Conservation (phyloP, 2,113 vertebrate species). For the Bubo blakistoni region DNA sequence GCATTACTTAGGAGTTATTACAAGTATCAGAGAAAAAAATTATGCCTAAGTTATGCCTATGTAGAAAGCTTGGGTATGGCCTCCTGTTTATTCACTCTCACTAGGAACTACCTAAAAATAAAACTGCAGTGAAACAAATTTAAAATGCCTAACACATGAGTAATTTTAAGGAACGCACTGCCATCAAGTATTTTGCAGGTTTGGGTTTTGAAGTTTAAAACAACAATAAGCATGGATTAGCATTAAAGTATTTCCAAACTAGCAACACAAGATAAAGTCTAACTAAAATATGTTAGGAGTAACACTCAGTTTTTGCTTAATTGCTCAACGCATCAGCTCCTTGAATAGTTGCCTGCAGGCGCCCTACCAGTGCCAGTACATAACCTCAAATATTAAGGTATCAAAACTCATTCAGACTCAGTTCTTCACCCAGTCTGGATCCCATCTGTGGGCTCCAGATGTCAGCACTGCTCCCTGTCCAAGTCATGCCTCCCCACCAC, state of each 20-base stretch:
- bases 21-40: background rate
- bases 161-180: background rate
- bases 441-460: background rate
- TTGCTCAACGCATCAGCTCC: background rate
- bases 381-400: background rate
- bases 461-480: background rate
- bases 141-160: background rate
- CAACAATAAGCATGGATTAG: background rate
- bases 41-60: background rate
- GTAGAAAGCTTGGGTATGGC: background rate
- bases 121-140: background rate
- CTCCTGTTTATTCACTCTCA: background rate
- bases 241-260: background rate
- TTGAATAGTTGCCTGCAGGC: background rate
- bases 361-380: background rate
- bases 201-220: background rate
- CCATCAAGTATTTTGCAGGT: background rate
- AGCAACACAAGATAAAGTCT: background rate
- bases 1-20: background rate
- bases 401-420: background rate
- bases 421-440: background rate
- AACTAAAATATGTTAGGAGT: background rate
- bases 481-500: accelerated
- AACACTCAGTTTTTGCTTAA: background rate
- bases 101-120: background rate